Conservation (phyloP, 2,113 vertebrate genomes). For the Seriola rivoliana region DNA sequence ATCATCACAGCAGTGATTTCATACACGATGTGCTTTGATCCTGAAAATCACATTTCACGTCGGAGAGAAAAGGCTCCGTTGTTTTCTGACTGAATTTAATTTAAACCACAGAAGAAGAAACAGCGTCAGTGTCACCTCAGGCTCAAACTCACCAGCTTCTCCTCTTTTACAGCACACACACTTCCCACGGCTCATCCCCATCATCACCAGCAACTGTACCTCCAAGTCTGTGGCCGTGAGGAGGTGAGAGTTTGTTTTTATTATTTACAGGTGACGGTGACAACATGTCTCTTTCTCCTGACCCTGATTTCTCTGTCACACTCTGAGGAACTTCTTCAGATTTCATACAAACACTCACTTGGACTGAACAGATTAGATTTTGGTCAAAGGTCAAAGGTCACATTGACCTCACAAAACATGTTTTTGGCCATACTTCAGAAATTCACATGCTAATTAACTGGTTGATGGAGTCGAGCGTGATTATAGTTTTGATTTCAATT, state of each 20-base stretch:
- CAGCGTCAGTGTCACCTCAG: not conserved
- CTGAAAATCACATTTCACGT: not conserved
- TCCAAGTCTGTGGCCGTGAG: constrained; percentile 96
- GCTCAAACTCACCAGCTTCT: not conserved
- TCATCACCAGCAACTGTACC: constrained; percentile 95
- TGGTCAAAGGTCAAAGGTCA: too few relatives aligned
- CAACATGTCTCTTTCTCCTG: too few relatives aligned
- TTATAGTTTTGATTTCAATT: too few relatives aligned
- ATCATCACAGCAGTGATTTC: not conserved
- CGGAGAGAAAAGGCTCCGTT: not conserved
- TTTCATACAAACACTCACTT: too few relatives aligned
- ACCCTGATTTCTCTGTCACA: too few relatives aligned
- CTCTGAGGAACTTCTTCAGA: too few relatives aligned
- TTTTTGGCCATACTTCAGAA: too few relatives aligned
- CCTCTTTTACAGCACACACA: constrained; percentile 90
- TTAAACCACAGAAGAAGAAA: not conserved
- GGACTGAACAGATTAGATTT: too few relatives aligned
- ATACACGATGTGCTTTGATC: not conserved
- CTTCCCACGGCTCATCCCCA: constrained; percentile 94
- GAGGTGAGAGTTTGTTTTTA: constrained; percentile 81
- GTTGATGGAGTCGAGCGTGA: too few relatives aligned
- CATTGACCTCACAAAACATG: too few relatives aligned
- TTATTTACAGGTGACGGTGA: too few relatives aligned
- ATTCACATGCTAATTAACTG: too few relatives aligned
- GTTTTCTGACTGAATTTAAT: not conserved